A percentile compares a stretch with the other conserved stretches of the same genome.
These are phyloP conservation scores for Marasmarcha lunaedactyla DNA, from an alignment of 2,888 invertebrate genomes.

Conservation along the genomic window DNA sequence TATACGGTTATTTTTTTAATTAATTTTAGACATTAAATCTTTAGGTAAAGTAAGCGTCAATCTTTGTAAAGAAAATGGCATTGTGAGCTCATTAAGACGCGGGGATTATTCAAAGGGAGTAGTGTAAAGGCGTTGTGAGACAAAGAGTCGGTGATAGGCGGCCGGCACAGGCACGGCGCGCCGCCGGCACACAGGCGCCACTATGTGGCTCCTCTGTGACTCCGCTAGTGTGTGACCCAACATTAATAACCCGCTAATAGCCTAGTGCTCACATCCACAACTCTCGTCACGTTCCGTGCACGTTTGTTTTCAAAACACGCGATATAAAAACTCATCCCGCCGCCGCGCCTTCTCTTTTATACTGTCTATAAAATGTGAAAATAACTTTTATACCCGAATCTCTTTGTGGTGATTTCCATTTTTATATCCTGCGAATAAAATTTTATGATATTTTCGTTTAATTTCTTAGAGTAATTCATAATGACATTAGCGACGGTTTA, in stretches of 20 bases:
- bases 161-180: constrained; percentile 27
- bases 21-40: too few relatives aligned
- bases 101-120: constrained; percentile 10
- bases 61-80: constrained; percentile 11
- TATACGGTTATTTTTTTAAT: too few relatives aligned
- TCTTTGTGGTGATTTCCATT: too few relatives aligned
- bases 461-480: constrained; percentile 21
- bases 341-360: too few relatives aligned
- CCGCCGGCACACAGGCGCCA: constrained; percentile 50
- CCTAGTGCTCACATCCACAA: constrained; percentile 13
- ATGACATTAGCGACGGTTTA: constrained; percentile 69
- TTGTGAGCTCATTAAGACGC: constrained; percentile 19
- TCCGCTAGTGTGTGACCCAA: constrained; percentile 45
- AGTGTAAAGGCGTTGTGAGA: constrained; percentile 42
- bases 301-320: too few relatives aligned
- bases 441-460: too few relatives aligned
- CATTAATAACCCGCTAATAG: constrained; percentile 61
- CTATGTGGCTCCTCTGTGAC: constrained; percentile 59
- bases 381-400: too few relatives aligned
- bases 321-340: too few relatives aligned
- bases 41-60: too few relatives aligned
- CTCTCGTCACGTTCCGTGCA: background rate
- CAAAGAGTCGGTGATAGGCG: constrained; percentile 50
- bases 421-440: too few relatives aligned
- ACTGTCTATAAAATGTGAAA: too few relatives aligned